phyloP scores from a whole-genome alignment of 2,888 invertebrate species.

The Baronia brevicornis region DNA sequence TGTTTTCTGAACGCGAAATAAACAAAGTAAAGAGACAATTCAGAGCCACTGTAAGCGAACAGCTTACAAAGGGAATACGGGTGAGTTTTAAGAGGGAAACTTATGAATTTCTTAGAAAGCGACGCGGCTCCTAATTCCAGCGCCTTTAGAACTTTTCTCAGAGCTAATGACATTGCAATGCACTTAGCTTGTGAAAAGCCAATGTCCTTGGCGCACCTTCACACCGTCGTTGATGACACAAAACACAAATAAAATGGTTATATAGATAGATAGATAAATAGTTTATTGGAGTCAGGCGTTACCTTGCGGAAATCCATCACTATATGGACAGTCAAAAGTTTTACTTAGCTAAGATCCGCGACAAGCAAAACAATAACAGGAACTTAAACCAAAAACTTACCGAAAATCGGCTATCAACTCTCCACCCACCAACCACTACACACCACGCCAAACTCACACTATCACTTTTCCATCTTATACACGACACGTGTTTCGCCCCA shows the following conservation, averaged over 20 bases:
- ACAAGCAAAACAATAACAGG: too few species aligned
- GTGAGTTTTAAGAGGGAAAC: slow-evolving; percentile 25
- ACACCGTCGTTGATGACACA: slow-evolving; percentile 21
- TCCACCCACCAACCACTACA: too few species aligned
- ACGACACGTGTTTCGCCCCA: too few species aligned
- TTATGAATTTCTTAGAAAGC: slow-evolving; percentile 32
- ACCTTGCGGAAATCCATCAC: too few species aligned
- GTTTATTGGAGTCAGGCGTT: too few species aligned
- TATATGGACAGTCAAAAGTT: too few species aligned
- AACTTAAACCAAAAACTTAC: too few species aligned
- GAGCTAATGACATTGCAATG: slow-evolving; percentile 51
- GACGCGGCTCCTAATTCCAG: slow-evolving; percentile 30
- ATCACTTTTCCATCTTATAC: too few species aligned
- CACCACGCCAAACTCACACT: too few species aligned
- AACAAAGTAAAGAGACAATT: slow-evolving; percentile 12
- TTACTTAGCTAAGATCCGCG: too few species aligned
- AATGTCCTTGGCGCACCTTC: slow-evolving; percentile 21
- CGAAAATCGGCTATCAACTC: too few species aligned
- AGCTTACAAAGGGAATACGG: slow-evolving; percentile 12
- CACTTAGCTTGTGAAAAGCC: slow-evolving; percentile 36
- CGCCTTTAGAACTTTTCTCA: slow-evolving; percentile 30
- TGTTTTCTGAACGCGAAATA: neutral
- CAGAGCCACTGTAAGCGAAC: slow-evolving; percentile 11
- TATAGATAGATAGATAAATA: slow-evolving; percentile 1
- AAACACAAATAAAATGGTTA: neutral